Percentiles rank a stretch among this genome's conserved stretches.
phyloP scores from a whole-genome alignment of 2,113 vertebrate genomes.

The Ploceus nigricollis region DNA sequence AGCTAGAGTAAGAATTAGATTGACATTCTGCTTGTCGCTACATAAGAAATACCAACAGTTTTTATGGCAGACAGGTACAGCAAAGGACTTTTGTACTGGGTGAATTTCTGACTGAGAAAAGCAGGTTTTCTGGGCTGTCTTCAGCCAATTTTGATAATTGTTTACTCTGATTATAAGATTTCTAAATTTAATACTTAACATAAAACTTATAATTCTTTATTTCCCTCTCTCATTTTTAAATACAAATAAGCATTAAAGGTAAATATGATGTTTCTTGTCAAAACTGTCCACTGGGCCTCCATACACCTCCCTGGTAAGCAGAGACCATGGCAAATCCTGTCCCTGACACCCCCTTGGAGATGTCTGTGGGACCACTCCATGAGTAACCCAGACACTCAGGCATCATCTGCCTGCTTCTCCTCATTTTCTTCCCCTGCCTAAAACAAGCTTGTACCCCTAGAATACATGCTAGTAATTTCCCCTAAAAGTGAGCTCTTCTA shows the following conservation, averaged over 20 bases:
- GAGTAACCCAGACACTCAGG: background rate
- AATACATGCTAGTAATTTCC: background rate
- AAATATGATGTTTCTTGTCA: background rate
- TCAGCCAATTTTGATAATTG: background rate
- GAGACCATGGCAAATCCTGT: background rate
- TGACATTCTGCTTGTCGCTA: background rate
- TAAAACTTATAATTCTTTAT: background rate
- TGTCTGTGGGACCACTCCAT: background rate
- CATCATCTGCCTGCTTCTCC: background rate
- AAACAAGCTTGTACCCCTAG: background rate
- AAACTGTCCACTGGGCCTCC: background rate
- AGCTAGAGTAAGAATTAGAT: background rate
- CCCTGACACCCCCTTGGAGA: background rate
- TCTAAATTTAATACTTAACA: background rate
- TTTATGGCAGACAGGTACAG: background rate
- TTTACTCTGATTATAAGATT: background rate
- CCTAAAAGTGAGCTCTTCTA: background rate
- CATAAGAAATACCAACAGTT: background rate
- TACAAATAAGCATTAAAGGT: background rate
- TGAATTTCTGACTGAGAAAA: background rate
- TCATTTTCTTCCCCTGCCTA: background rate
- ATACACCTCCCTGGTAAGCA: accelerated
- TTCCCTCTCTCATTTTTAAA: background rate
- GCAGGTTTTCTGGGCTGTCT: background rate
- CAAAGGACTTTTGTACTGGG: background rate